These are phyloP conservation scores for Thalassophryne amazonica DNA, from an alignment of 2,797 vertebrate species.

Conservation along the genomic window DNA sequence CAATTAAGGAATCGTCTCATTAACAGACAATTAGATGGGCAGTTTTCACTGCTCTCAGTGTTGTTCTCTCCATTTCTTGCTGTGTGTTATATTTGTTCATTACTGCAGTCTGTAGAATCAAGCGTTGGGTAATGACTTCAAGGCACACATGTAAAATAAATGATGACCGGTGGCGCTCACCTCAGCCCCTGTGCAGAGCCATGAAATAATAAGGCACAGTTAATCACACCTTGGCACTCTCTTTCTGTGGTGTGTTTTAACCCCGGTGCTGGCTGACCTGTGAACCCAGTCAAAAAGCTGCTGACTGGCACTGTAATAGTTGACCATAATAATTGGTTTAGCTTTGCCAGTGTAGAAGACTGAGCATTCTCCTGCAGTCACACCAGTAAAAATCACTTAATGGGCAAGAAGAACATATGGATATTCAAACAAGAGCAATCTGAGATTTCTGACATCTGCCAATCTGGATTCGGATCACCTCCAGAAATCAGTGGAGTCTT, in stretches of 20 bases:
- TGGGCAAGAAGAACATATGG: no score
- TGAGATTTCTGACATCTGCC: no score
- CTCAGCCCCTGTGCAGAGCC: constrained; percentile 42
- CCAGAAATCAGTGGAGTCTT: no score
- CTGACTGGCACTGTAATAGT: constrained; percentile 71
- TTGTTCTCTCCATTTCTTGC: constrained; percentile 18
- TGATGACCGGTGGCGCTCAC: constrained; percentile 54
- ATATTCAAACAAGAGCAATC: no score
- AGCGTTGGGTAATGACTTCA: constrained; percentile 56
- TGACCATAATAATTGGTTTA: constrained; percentile 61
- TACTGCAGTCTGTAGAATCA: constrained; percentile 20
- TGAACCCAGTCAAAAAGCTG: constrained; percentile 53
- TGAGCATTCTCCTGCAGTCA: no score
- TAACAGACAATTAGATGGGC: constrained; percentile 31
- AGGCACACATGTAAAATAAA: constrained; percentile 54
- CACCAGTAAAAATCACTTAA: no score
- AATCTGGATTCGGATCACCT: no score
- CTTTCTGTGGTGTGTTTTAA: constrained; percentile 55
- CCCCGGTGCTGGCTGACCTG: constrained; percentile 61
- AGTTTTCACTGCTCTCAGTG: constrained; percentile 17
- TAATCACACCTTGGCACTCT: constrained; percentile 54
- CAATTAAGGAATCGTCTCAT: constrained; percentile 38
- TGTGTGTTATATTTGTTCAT: constrained; percentile 25
- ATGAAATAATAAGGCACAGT: constrained; percentile 72
- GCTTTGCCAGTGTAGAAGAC: constrained; percentile 18